These are phyloP conservation scores for Aegithalos caudatus DNA, from an alignment of 2,113 vertebrate species.

Conservation along the genomic window DNA sequence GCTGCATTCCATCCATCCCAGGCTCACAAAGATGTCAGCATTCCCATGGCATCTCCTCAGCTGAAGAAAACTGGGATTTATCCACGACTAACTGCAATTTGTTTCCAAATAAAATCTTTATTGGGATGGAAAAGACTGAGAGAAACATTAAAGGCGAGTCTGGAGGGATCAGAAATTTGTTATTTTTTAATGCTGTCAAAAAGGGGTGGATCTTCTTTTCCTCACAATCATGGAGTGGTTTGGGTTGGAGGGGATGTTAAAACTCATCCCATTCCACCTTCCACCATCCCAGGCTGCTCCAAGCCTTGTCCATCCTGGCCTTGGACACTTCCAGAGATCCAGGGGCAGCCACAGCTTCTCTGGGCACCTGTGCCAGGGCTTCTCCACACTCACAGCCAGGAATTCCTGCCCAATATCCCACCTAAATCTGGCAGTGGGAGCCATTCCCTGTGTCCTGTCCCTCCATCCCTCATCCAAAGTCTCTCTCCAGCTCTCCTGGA, in stretches of 20 bases:
- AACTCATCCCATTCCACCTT: neutral
- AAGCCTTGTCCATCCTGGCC: neutral
- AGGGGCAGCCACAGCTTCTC: neutral
- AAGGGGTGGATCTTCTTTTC: neutral
- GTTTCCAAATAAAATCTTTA: neutral
- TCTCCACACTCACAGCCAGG: fast-evolving
- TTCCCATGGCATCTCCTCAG: fast-evolving
- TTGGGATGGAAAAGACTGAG: neutral
- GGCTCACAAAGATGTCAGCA: neutral
- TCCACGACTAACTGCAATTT: fast-evolving
- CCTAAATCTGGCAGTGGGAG: fast-evolving
- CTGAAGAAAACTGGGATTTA: neutral
- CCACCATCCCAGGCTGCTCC: fast-evolving
- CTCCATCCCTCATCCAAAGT: neutral
- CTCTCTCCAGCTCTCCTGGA: neutral
- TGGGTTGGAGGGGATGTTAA: neutral
- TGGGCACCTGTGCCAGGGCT: neutral
- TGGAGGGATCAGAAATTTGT: fast-evolving
- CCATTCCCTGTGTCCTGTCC: neutral
- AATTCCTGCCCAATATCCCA: neutral
- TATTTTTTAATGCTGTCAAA: neutral
- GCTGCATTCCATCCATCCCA: neutral
- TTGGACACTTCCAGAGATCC: neutral
- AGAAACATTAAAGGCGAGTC: fast-evolving
- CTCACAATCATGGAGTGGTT: neutral